Percentiles rank a stretch among this genome's conserved stretches.
Conservation (phyloP, 2,888 invertebrate genomes). For the Cephus spinipes region DNA sequence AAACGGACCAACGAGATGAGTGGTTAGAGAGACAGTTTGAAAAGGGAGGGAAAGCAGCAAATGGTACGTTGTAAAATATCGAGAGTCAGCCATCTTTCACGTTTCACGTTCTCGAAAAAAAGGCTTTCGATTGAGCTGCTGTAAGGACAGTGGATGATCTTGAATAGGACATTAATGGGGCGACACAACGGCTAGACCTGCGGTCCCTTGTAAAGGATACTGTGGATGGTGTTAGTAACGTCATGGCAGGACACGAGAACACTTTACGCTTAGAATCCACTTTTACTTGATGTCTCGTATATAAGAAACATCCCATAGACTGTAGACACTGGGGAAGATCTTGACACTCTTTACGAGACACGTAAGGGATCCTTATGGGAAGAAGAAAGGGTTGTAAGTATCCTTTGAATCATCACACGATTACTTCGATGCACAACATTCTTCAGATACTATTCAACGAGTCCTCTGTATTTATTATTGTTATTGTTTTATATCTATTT, state of each 20-base stretch:
- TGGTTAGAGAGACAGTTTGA: background rate
- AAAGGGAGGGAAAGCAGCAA: background rate
- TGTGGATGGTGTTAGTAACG: background rate
- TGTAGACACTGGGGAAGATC: background rate
- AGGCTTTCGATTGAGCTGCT: background rate
- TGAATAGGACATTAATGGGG: background rate
- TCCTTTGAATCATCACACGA: background rate
- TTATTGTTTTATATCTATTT: background rate
- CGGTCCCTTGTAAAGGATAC: background rate
- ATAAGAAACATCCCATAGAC: background rate
- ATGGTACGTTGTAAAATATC: background rate
- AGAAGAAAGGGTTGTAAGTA: background rate
- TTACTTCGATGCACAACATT: background rate
- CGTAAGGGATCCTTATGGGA: background rate
- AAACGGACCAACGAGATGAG: background rate
- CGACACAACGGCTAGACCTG: background rate
- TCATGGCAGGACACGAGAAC: background rate
- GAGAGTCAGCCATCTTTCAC: background rate
- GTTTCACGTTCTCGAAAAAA: background rate
- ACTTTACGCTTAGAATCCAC: background rate
- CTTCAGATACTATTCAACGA: background rate
- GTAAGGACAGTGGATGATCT: background rate
- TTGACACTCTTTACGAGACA: background rate
- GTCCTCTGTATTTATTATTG: background rate
- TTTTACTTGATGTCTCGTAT: background rate